A percentile compares a stretch with the other conserved stretches of the same genome.
Conservation (phyloP, 2,113 vertebrate species). For the Trachemys scripta region DNA sequence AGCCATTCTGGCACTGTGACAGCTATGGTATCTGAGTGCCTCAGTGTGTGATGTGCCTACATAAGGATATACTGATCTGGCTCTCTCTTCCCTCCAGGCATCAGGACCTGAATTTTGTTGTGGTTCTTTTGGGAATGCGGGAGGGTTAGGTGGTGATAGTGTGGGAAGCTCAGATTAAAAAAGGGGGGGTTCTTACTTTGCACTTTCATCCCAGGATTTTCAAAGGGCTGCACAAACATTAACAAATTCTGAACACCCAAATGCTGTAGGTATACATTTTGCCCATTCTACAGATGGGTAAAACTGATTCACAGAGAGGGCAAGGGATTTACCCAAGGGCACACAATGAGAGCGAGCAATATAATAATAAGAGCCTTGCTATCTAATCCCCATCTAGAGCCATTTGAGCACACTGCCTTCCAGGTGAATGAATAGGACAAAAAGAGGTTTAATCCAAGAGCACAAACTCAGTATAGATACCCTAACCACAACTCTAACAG, state of each 20-base stretch:
- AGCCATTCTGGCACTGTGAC: not conserved
- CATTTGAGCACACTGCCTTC: conserved; percentile 24
- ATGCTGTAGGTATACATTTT: not conserved
- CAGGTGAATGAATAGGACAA: conserved; percentile 62
- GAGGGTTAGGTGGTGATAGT: not conserved
- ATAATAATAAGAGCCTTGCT: conserved; percentile 35
- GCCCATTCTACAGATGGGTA: conserved; percentile 7
- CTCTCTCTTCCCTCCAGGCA: not conserved
- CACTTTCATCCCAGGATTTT: conserved; percentile 33
- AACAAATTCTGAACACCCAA: not conserved
- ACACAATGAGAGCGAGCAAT: not conserved
- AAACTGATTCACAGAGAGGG: conserved; percentile 6
- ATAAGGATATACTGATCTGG: not conserved
- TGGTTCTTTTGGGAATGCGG: not conserved
- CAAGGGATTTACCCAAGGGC: not conserved
- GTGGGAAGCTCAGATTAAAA: not conserved
- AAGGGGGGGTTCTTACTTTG: not conserved
- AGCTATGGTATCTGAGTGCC: not conserved
- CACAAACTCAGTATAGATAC: conserved; percentile 13
- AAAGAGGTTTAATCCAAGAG: not conserved
- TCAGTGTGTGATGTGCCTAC: not conserved
- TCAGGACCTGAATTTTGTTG: not conserved
- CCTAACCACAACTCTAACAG: not conserved
- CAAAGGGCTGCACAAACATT: not conserved
- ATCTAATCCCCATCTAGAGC: conserved; percentile 59